Conservation (phyloP, 2,888 invertebrate genomes). For the Crepidodera aurea region DNA sequence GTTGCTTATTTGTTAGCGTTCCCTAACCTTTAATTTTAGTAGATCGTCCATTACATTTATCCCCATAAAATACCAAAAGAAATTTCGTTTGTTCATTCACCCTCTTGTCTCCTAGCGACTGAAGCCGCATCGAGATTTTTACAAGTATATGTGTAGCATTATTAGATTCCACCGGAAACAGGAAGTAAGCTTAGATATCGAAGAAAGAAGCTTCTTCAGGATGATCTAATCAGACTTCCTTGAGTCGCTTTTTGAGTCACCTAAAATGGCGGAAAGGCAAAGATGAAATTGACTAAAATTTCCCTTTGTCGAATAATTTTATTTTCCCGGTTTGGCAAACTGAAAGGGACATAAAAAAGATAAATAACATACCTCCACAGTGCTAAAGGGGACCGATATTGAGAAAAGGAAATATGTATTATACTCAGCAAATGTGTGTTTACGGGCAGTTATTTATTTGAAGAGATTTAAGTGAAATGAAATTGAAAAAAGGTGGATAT, state of each 20-base stretch:
- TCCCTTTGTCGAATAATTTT: slow-evolving; percentile 32
- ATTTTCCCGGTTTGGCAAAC: slow-evolving; percentile 29
- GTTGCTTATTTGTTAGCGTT: no score
- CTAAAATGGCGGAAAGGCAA: slow-evolving; percentile 36
- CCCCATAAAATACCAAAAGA: no score
- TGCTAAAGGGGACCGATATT: background rate
- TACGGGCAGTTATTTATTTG: no score
- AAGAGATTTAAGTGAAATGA: no score
- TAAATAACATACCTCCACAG: slow-evolving; percentile 2
- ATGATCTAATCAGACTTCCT: slow-evolving; percentile 42
- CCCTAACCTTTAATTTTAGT: no score
- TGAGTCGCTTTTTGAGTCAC: slow-evolving; percentile 30
- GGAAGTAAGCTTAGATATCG: slow-evolving; percentile 44
- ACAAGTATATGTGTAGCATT: slow-evolving; percentile 41
- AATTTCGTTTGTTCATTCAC: no score
- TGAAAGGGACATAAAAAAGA: slow-evolving; percentile 28
- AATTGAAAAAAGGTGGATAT: no score
- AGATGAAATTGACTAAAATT: slow-evolving; percentile 38
- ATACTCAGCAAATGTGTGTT: no score
- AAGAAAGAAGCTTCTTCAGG: slow-evolving; percentile 38
- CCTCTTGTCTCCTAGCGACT: no score
- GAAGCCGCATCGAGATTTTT: slow-evolving; percentile 30
- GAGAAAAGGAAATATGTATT: background rate
- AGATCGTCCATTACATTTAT: no score
- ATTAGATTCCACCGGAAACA: slow-evolving; percentile 45